Percentiles rank a stretch among this genome's conserved stretches.
These are phyloP conservation scores for Trogon surrucura DNA, from an alignment of 2,113 vertebrate species.

Conservation along the genomic window DNA sequence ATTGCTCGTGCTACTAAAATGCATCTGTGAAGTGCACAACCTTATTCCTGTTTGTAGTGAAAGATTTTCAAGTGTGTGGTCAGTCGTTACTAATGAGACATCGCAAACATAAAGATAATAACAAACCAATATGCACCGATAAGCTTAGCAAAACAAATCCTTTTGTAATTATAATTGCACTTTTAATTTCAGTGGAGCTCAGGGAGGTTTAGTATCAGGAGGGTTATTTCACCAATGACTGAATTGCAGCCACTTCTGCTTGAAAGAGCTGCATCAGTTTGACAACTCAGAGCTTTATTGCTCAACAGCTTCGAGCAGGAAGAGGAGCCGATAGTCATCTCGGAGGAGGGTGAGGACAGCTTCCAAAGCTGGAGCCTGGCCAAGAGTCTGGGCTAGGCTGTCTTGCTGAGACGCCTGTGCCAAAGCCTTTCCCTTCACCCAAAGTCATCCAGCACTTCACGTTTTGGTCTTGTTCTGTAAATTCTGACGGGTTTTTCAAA, in stretches of 20 bases:
- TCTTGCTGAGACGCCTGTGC: not conserved
- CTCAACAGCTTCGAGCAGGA: constrained; percentile 43
- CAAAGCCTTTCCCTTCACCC: constrained; percentile 1
- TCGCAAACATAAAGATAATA: not conserved
- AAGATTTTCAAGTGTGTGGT: not conserved
- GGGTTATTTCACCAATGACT: not conserved
- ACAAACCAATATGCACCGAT: not conserved
- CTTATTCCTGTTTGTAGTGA: not conserved
- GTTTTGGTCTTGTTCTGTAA: not conserved
- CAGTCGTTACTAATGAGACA: not conserved
- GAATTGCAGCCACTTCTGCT: constrained; percentile 43
- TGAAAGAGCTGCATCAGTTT: constrained; percentile 39
- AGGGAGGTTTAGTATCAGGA: not conserved
- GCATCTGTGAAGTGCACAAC: not conserved
- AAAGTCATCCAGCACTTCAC: not conserved
- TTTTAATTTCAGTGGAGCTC: not conserved
- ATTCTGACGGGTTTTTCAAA: not conserved
- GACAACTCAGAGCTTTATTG: constrained; percentile 46
- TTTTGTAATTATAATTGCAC: not conserved
- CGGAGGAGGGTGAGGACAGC: not conserved
- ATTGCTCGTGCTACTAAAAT: not conserved
- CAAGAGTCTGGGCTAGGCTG: not conserved
- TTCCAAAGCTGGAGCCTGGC: constrained; percentile 37
- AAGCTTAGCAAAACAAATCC: not conserved
- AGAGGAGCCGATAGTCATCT: constrained; percentile 7